Conservation (phyloP, 2,888 invertebrate species). For the Heterodera filipjevi region DNA sequence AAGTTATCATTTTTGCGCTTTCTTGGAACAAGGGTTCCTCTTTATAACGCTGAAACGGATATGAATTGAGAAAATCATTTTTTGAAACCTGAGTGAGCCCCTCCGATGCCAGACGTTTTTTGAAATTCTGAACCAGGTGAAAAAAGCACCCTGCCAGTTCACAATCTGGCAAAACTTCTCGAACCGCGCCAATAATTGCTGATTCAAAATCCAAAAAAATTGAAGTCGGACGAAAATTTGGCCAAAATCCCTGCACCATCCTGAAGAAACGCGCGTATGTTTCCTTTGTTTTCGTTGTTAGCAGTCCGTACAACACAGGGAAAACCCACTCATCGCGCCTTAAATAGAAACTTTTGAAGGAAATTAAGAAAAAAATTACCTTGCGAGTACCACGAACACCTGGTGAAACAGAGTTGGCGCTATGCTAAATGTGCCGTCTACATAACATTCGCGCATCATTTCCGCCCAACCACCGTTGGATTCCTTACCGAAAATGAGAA, state of each 20-base stretch:
- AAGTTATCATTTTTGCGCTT: constrained; percentile 6
- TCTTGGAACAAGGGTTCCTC: background rate
- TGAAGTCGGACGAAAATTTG: no score
- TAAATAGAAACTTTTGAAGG: background rate
- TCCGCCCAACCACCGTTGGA: no score
- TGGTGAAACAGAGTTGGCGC: constrained; percentile 6
- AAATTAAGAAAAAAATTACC: background rate
- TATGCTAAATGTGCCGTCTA: no score
- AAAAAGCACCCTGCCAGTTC: background rate
- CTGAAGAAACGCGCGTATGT: no score
- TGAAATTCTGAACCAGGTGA: no score
- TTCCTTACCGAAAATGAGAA: constrained; percentile 26
- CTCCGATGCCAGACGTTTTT: background rate
- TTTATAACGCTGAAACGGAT: constrained; percentile 16
- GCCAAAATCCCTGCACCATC: no score
- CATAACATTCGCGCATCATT: no score
- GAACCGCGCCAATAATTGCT: constrained; percentile 2
- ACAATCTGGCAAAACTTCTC: background rate
- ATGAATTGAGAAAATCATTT: background rate
- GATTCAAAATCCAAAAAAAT: constrained; percentile 4
- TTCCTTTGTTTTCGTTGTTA: no score
- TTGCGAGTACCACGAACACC: background rate
- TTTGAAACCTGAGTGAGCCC: background rate
- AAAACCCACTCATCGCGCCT: background rate
- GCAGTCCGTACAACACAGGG: no score